Evolutionary conservation across 30 jellyfish, hydroid and myxozoan genomes (phyloP).

Genomic region (Catostylus mosaicus): DNA sequence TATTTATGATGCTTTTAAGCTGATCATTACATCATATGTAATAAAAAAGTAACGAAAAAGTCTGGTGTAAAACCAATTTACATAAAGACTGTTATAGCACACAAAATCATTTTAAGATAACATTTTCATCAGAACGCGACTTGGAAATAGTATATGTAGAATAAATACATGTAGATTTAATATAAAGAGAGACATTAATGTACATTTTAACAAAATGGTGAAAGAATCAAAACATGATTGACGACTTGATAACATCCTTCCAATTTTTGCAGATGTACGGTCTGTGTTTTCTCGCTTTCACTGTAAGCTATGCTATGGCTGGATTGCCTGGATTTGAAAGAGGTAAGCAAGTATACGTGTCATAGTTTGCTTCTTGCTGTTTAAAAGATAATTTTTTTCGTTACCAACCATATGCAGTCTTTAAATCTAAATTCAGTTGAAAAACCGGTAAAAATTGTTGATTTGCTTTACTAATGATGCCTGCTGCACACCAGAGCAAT

Average conservation of each 20-base stretch:
- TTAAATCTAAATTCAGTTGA: not conserved
- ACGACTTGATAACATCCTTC: not conserved
- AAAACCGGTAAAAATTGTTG: too few species aligned
- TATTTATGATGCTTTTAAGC: too few species aligned
- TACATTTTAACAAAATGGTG: not conserved
- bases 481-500: not conserved
- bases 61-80: too few species aligned
- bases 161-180: not conserved
- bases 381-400: not conserved
- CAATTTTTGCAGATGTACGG: slow-evolving; percentile 17
- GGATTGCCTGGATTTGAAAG: slow-evolving; percentile 51
- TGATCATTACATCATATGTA: too few species aligned
- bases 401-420: too few species aligned
- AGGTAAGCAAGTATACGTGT: not conserved
- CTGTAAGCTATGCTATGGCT: slow-evolving; percentile 25
- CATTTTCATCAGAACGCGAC: not conserved
- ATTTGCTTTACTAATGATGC: not conserved
- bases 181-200: not conserved
- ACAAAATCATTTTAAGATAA: too few species aligned
- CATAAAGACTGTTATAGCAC: too few species aligned
- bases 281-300: slow-evolving; percentile 11
- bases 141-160: not conserved
- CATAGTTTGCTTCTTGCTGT: not conserved
- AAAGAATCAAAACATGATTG: not conserved
- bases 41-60: too few species aligned